Base-by-base conservation (phyloP, 37 sponge, comb jelly and placozoan species). In the Crambe crambe region DNA sequence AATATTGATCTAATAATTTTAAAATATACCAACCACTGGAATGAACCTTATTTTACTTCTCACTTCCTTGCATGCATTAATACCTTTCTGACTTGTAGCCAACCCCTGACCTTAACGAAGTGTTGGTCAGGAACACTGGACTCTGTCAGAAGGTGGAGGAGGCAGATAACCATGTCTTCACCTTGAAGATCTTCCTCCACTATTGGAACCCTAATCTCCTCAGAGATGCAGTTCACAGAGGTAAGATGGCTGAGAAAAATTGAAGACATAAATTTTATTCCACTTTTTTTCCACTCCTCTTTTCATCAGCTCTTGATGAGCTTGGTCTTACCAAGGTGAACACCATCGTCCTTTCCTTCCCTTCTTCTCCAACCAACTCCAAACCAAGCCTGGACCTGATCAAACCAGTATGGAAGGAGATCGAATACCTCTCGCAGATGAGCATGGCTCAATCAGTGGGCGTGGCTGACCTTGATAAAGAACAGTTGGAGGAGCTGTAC, bases 181-280 rank as follows among this genome's bases (percentile, higher is more conserved):
- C 76, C 75, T 59, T 90, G 35, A 90, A 90, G 61, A 68, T 90
- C 32, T 90, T 85, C 64, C 74, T 85, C 25, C 35, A 58, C 2
- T 37, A 40, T 21, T 90, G 90, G 90, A 47, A 76, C 0, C 72
- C 56, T 4, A 9, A 70, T 10, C 58, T 57, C 38, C 68, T 90
- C n/a, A 70, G 43, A 36, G 65, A 68, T 18, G 90, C 86, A 30
- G 56, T 90, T 0, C 35, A 63, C 0, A 56, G 38, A 20, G 63
- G 89, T 88, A 58, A 75, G 87, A n/a, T 35, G 38, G 10, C 38
- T 35, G 21, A 62, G 6, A 20, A 6, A 62, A 62, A 20, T 26
- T 62, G 30, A n/a, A 26, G 15, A 20, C 64, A 26, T 37, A 21
- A 36, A 68, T 21, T 62, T n/a, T 18, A 20, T 30, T 62, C 6